Base-by-base conservation (phyloP, 2,888 invertebrate genomes). In the Ectobius pallidus region DNA sequence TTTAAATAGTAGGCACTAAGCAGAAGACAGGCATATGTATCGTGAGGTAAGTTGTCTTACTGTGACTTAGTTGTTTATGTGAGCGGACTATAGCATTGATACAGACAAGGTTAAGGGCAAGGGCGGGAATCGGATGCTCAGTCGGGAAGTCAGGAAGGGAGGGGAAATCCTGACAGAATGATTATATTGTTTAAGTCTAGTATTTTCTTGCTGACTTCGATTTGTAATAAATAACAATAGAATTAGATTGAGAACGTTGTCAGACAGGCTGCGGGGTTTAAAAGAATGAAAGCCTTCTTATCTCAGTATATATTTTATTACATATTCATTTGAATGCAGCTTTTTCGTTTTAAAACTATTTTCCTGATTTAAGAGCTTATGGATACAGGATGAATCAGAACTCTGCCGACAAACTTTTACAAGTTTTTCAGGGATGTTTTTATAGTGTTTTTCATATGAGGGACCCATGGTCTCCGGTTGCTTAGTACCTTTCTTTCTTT, bases 141-240 rank as follows among this genome's bases (percentile, higher is more conserved):
- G 46, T 46, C 46, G 46, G 46, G 46, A 11, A 14, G 39, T 6
- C 39, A 39, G 46, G 46, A 46, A n/a, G 46, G 46, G 46, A 46
- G 18, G n/a, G 46, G 18, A n/a, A 46, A 46, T 46, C 18, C n/a
- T 46, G 46, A 46, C 46, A 46, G 46, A 14, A 46, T 46, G n/a
- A 46, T 46, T 46, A 46, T n/a, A 46, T 46, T 46, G 46, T 46
- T 46, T 46, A n/a, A 46, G n/a, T 46, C 46, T 46, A n/a, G 39
- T 46, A 46, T 46, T 46, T 46, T 46, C 7, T 46, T 46, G 7
- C 46, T 46, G 46, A 46, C 46, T 46, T 46, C 46, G 46, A 46
- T 46, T 46, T 46, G 46, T 46, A 46, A 46, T 46, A 46, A 46
- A 46, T 46, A 46, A 46, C 46, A n/a, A 46, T 46, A n/a, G 46